Evolutionary conservation across 2,113 vertebrate genomes (phyloP).

Genomic region (Elgaria multicarinata): DNA sequence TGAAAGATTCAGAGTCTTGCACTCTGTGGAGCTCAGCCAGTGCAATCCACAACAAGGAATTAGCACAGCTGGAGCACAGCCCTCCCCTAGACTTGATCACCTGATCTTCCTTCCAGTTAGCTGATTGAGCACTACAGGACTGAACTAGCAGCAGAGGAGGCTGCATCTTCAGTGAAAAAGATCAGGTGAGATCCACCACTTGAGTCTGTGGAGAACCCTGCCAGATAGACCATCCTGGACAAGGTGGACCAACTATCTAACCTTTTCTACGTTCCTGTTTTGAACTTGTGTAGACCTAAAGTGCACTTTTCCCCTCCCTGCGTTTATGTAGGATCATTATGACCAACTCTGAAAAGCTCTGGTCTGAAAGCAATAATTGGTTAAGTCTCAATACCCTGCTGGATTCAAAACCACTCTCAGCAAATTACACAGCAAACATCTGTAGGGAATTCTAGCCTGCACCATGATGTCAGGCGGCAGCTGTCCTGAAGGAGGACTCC

Average conservation of each 20-base stretch:
- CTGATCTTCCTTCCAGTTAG: background rate
- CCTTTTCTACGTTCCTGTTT: background rate
- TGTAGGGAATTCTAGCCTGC: background rate
- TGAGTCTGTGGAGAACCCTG: background rate
- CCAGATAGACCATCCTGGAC: too few relatives aligned
- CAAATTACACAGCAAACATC: conserved; percentile 18
- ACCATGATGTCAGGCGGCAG: conserved; percentile 59
- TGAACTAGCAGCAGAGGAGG: background rate
- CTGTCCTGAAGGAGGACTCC: conserved; percentile 27
- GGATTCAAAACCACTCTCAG: conserved; percentile 35
- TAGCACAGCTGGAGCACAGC: background rate
- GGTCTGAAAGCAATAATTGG: conserved; percentile 21
- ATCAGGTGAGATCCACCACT: background rate
- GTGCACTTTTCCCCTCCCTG: background rate
- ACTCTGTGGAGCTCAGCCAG: background rate
- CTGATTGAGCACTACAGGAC: background rate
- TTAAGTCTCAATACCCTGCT: conserved; percentile 24
- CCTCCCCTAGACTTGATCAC: background rate
- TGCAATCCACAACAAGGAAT: background rate
- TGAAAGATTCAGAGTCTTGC: too few relatives aligned
- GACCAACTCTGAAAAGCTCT: background rate
- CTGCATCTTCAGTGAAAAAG: background rate
- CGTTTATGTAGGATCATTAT: background rate
- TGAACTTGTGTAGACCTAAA: background rate
- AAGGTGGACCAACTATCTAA: background rate